These are phyloP conservation scores for Spinus pinus DNA, from an alignment of 2,797 vertebrate genomes.

Conservation along the genomic window DNA sequence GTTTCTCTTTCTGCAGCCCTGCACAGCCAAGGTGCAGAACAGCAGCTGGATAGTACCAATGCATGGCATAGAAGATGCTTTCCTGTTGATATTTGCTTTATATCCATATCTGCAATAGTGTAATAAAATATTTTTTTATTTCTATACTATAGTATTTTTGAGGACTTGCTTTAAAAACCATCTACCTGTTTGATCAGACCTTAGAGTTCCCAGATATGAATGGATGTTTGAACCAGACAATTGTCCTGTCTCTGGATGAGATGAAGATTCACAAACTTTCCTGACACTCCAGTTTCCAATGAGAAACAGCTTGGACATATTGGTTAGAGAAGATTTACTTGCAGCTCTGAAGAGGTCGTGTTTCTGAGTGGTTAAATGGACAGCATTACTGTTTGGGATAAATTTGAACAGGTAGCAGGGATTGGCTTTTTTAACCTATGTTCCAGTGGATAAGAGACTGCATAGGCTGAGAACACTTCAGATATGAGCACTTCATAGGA, in stretches of 20 bases:
- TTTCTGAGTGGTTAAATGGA: neutral
- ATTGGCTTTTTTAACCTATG: rapidly evolving
- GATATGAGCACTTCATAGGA: neutral
- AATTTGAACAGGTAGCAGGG: neutral
- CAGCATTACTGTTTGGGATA: neutral
- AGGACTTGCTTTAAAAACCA: neutral
- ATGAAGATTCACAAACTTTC: neutral
- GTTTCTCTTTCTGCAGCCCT: neutral
- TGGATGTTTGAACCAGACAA: neutral
- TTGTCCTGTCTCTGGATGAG: neutral
- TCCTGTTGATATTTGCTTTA: neutral
- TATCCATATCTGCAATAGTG: neutral
- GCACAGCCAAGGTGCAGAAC: neutral
- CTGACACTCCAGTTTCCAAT: rapidly evolving
- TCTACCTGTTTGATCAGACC: neutral
- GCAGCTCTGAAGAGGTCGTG: neutral
- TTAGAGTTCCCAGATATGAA: neutral
- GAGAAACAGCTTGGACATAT: neutral
- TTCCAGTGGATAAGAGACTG: neutral
- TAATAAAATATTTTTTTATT: neutral
- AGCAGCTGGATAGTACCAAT: neutral
- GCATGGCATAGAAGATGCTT: neutral
- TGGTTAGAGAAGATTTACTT: neutral
- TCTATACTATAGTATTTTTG: neutral
- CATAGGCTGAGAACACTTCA: neutral